Base-by-base conservation (phyloP, 1,140 invertebrate species). In the Agrypnia vestita region DNA sequence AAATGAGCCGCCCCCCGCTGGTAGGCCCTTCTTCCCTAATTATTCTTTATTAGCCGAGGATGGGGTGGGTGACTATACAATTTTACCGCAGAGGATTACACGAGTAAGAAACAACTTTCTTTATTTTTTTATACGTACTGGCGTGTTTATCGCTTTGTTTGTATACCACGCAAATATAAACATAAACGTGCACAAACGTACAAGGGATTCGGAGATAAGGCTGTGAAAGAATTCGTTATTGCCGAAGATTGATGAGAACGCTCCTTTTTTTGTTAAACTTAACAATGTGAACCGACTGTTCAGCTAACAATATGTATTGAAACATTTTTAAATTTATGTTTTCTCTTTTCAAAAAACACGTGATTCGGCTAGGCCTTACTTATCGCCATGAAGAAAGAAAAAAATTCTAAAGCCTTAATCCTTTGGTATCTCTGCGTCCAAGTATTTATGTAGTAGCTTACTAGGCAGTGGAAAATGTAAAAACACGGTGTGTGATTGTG, bases 31-130 rank as follows among this genome's bases (percentile, higher is more conserved):
- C 74, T 43, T 43, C 69, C 64, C 71, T 80, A 82, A 82, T 82
- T 82, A 82, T 82, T 82, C 81, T 82, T 82, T 82, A 82, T 82
- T 82, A 82, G 78, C 76, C 55, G 47, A 67, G 55, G 73, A 19
- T 11, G 73, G 74, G 62, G 61, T 64, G 74, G 74, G 44, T 19
- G 53, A 21, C 53, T 76, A 64, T 73, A 73, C 47, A 73, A 73
- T 73, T 73, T 73, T 53, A 25, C 49, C 69, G 25, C 69, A 55
- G 11, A 35, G 19, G 53, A 55, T 73, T 73, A 35, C 69, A 35
- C 69, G 69, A 11, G 69, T n/a, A 21, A 21, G 15, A 15, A 73
- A 15, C 19, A 53, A 15, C 53, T 55, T 55, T 46, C 12, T 56
- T 78, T 44, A 55, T 53, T 55, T 47, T n/a, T 17, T 44, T 21